Evolutionary conservation across 2,113 vertebrate genomes (phyloP).

Genomic region (Myotis davidii): DNA sequence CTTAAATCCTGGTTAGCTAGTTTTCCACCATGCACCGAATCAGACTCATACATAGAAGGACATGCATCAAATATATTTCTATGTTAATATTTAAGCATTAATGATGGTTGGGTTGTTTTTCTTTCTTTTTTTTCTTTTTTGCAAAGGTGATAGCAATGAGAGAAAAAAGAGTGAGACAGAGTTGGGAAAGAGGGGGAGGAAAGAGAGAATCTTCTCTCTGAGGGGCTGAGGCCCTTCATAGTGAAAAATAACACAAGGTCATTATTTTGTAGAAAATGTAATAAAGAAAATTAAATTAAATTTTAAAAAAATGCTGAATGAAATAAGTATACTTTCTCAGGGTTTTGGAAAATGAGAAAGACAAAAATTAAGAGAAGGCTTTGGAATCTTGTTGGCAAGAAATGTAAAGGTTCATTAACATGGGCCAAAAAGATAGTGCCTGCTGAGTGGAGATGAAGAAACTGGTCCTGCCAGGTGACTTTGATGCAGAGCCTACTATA

Average conservation of each 20-base stretch:
- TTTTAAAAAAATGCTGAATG: not conserved
- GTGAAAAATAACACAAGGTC: not conserved
- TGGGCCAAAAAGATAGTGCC: not conserved
- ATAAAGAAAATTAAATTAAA: slow-evolving; percentile 19
- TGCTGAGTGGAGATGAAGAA: not conserved
- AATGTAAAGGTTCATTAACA: not conserved
- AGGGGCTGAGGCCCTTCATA: not conserved
- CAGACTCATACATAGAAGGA: not conserved
- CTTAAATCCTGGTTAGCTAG: slow-evolving; percentile 15
- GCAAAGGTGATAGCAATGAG: slow-evolving; percentile 27
- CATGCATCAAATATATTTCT: slow-evolving; percentile 25
- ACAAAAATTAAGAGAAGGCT: not conserved
- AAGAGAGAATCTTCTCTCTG: not conserved
- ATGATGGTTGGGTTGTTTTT: not conserved
- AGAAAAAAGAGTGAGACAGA: not conserved
- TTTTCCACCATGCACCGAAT: slow-evolving; percentile 40
- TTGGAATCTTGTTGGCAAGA: slow-evolving; percentile 2
- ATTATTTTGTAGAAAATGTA: not conserved
- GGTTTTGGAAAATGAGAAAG: not conserved
- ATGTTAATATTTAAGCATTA: not conserved
- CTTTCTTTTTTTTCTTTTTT: slow-evolving; percentile 3
- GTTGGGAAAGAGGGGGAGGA: not conserved
- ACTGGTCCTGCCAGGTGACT: not conserved
- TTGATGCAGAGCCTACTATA: not conserved
- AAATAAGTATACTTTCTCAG: not conserved